phyloP scores from a whole-genome alignment of 2,113 vertebrate genomes.

The Lampris incognitus region DNA sequence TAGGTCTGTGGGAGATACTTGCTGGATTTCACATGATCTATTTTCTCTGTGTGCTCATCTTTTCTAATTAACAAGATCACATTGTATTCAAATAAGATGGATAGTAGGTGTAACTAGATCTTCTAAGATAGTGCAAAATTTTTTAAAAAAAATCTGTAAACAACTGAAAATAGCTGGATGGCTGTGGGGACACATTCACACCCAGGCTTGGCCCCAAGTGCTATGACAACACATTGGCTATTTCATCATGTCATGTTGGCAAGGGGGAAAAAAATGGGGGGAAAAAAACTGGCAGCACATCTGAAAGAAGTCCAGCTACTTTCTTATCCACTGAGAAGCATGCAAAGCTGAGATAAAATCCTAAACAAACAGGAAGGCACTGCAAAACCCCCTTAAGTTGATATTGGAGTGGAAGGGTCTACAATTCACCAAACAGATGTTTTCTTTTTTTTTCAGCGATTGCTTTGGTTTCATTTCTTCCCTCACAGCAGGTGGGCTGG shows the following conservation, averaged over 20 bases:
- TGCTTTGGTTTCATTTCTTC: conserved; percentile 24
- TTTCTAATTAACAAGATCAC: conserved; percentile 40
- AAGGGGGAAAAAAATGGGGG: conserved; percentile 18
- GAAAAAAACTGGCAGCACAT: conserved; percentile 12
- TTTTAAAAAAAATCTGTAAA: background rate
- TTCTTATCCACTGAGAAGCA: conserved; percentile 10
- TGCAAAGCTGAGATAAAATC: conserved; percentile 14
- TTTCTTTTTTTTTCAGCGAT: conserved; percentile 1
- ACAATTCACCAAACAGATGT: background rate
- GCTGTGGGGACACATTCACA: conserved; percentile 22
- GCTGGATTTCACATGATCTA: background rate
- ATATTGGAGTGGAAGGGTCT: conserved; percentile 21
- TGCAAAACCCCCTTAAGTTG: conserved; percentile 6
- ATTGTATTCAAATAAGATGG: conserved; percentile 16
- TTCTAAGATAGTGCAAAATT: background rate
- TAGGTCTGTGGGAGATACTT: no score
- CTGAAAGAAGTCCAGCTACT: conserved; percentile 36
- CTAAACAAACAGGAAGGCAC: conserved; percentile 11
- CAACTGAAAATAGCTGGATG: conserved; percentile 3
- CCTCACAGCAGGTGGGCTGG: conserved; percentile 26
- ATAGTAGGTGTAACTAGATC: conserved; percentile 1
- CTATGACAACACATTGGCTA: conserved; percentile 24
- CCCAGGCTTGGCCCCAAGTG: conserved; percentile 25
- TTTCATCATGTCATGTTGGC: conserved; percentile 35
- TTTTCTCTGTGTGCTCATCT: conserved; percentile 23